Conservation (phyloP, 1,140 invertebrate species). For the Drosophila navojoa region DNA sequence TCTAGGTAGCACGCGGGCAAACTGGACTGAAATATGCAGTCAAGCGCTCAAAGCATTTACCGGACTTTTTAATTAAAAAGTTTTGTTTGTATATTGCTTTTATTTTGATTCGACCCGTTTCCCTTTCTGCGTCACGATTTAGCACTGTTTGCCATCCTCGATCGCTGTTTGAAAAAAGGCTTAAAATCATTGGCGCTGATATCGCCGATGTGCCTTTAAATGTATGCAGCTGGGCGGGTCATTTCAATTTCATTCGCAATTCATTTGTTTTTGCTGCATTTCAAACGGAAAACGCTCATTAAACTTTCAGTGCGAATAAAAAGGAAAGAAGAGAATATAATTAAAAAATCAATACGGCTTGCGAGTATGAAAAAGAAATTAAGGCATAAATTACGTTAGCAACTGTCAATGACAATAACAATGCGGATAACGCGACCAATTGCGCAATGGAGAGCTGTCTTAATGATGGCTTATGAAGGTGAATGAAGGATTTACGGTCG, state of each 20-base stretch:
- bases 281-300: slow-evolving; percentile 51
- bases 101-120: not conserved
- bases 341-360: slow-evolving; percentile 35
- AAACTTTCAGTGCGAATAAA: slow-evolving; percentile 56
- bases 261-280: slow-evolving; percentile 58
- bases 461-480: not conserved
- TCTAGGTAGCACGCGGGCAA: not conserved
- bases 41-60: slow-evolving; percentile 69
- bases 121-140: slow-evolving; percentile 13
- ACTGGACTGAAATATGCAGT: slow-evolving; percentile 23
- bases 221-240: slow-evolving; percentile 27
- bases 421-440: not conserved
- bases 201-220: slow-evolving; percentile 14
- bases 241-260: slow-evolving; percentile 41
- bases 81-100: slow-evolving; percentile 62
- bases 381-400: slow-evolving; percentile 65
- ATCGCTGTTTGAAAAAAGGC: slow-evolving; percentile 47
- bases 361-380: slow-evolving; percentile 55
- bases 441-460: not conserved
- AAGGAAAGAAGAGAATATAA: slow-evolving; percentile 8
- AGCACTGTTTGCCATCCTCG: slow-evolving; percentile 38
- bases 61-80: slow-evolving; percentile 80
- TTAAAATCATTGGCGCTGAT: slow-evolving; percentile 24
- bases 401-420: slow-evolving; percentile 55
- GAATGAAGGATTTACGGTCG: not conserved